These are phyloP conservation scores for Odobenus rosmarus DNA, from an alignment of 2,113 vertebrate genomes.

Conservation along the genomic window DNA sequence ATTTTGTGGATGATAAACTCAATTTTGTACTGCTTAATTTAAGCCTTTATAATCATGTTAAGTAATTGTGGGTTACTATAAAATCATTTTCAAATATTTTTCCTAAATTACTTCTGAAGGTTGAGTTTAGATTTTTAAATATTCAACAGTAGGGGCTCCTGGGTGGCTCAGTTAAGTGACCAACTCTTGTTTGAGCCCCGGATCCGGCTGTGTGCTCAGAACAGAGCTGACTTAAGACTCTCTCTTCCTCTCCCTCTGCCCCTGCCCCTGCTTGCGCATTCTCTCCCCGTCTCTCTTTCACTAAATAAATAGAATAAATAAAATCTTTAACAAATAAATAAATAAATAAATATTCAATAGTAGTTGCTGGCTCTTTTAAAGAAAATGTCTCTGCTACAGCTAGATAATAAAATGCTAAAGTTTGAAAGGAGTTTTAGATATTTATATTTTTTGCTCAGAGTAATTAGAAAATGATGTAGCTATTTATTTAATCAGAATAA, in stretches of 20 bases:
- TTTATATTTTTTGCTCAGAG: neutral
- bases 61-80: slow-evolving; percentile 63
- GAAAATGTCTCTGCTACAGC: neutral
- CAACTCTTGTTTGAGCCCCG: neutral
- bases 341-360: slow-evolving; percentile 60
- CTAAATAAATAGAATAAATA: neutral
- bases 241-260: neutral
- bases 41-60: slow-evolving; percentile 74
- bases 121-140: slow-evolving; percentile 62
- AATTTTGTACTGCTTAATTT: slow-evolving; percentile 67
- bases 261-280: neutral
- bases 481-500: neutral
- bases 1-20: slow-evolving; percentile 66
- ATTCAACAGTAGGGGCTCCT: slow-evolving; percentile 61
- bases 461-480: neutral
- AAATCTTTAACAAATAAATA: neutral
- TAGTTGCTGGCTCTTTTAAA: neutral
- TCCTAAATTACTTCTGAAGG: slow-evolving; percentile 66
- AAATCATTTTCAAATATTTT: slow-evolving; percentile 73
- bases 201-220: neutral
- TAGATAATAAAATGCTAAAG: slow-evolving; percentile 9
- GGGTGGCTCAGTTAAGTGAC: neutral
- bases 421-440: neutral
- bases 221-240: neutral
- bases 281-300: neutral